Percentiles rank a stretch among this genome's conserved stretches.
Evolutionary conservation across 2,888 invertebrate genomes (phyloP).

Genomic region (Eurytoma adleriae): DNA sequence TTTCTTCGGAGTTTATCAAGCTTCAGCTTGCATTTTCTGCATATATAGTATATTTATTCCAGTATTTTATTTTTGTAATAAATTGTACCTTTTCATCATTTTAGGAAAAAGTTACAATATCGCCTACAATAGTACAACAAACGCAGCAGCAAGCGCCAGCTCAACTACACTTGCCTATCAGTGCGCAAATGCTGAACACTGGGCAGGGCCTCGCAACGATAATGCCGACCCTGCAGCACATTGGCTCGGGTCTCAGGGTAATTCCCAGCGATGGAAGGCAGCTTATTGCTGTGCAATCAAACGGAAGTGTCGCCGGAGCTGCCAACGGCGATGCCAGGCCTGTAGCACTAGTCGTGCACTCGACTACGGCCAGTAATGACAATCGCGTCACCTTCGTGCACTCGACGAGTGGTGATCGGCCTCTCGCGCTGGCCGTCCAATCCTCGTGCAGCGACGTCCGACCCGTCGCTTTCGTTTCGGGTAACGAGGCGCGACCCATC

Average conservation of each 20-base stretch:
- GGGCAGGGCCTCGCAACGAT: slow-evolving; percentile 73
- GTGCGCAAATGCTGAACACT: slow-evolving; percentile 73
- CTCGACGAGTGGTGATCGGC: slow-evolving; percentile 72
- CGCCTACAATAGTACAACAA: slow-evolving; percentile 63
- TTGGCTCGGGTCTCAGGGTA: slow-evolving; percentile 71
- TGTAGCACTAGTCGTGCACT: slow-evolving; percentile 74
- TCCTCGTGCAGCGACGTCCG: slow-evolving; percentile 74
- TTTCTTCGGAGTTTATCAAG: too few species aligned
- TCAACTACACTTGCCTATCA: slow-evolving; percentile 73
- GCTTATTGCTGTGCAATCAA: slow-evolving; percentile 72
- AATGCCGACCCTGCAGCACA: slow-evolving; percentile 73
- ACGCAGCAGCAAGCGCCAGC: slow-evolving; percentile 58
- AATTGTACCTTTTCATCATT: not conserved
- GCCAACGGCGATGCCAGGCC: slow-evolving; percentile 70
- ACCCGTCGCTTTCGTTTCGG: slow-evolving; percentile 73
- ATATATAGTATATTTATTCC: too few species aligned
- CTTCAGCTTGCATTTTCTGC: not conserved
- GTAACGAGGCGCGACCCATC: slow-evolving; percentile 71
- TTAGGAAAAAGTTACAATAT: slow-evolving; percentile 62
- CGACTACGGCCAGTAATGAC: slow-evolving; percentile 72
- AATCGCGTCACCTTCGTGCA: slow-evolving; percentile 74
- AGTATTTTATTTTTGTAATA: too few species aligned
- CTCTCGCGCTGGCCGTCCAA: slow-evolving; percentile 74
- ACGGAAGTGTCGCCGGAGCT: slow-evolving; percentile 61
- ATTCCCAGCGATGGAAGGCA: slow-evolving; percentile 73